Conservation (phyloP, 1,140 invertebrate genomes). For the Nautilus pompilius region DNA sequence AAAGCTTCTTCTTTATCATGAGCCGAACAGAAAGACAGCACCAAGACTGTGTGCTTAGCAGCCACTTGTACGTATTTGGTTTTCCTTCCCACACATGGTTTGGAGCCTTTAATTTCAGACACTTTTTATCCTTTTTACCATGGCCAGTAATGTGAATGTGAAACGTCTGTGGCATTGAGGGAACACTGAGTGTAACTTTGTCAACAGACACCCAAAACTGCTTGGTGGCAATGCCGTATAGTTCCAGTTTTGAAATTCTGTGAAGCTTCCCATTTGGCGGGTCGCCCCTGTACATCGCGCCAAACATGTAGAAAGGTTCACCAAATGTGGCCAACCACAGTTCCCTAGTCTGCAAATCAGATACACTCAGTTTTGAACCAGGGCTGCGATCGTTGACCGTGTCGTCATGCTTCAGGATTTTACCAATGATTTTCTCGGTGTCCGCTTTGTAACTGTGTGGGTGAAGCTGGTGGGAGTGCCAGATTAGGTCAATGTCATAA, state of each 20-base stretch:
- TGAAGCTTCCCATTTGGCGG: conserved; percentile 33
- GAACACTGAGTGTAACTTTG: too few relatives aligned
- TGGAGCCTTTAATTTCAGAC: too few relatives aligned
- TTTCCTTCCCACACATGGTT: not conserved
- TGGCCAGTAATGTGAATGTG: too few relatives aligned
- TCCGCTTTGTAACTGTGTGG: conserved; percentile 52
- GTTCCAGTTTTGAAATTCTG: conserved; percentile 19
- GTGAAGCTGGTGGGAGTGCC: conserved; percentile 59
- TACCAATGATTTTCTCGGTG: conserved; percentile 51
- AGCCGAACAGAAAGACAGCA: not conserved
- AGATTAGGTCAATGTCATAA: conserved; percentile 59
- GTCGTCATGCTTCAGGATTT: conserved; percentile 53
- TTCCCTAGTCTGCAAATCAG: conserved; percentile 30
- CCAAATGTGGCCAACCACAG: conserved; percentile 40
- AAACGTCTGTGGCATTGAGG: too few relatives aligned
- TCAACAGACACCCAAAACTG: too few relatives aligned
- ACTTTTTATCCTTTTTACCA: too few relatives aligned
- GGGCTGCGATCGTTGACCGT: conserved; percentile 55
- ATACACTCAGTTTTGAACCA: conserved; percentile 47
- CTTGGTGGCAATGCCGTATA: conserved; percentile 28
- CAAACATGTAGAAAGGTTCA: conserved; percentile 38
- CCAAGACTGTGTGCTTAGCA: not conserved
- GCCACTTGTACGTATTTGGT: not conserved
- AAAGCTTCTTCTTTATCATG: not conserved
- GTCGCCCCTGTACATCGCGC: conserved; percentile 50